Conservation (phyloP, 2,888 invertebrate genomes). For the Sminthurinus aureus region DNA sequence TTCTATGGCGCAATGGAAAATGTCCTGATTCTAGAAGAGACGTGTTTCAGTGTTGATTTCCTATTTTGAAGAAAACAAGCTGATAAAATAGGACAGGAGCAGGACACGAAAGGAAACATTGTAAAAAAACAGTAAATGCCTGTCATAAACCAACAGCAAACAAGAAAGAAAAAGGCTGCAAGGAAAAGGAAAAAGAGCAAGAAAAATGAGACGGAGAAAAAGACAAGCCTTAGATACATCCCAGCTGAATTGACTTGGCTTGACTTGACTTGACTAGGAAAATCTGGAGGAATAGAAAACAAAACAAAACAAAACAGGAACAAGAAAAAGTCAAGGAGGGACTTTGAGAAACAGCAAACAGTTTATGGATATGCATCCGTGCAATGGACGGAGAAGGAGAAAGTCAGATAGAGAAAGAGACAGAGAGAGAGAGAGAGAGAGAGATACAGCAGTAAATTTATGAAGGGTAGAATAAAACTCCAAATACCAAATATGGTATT, state of each 20-base stretch:
- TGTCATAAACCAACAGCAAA: conserved; percentile 12
- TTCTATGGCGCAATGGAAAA: no score
- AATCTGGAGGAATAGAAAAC: no score
- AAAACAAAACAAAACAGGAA: not conserved
- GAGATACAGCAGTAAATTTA: conserved; percentile 15
- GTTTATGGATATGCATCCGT: not conserved
- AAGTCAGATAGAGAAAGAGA: not conserved
- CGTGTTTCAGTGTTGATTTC: no score
- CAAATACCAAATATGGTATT: conserved; percentile 15
- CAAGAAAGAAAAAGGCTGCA: not conserved
- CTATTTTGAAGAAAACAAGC: no score
- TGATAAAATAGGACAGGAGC: not conserved
- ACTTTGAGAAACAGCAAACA: not conserved
- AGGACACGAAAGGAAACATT: not conserved
- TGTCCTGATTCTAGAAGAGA: no score
- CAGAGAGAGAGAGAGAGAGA: not conserved
- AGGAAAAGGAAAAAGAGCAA: not conserved
- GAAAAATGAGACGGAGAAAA: not conserved
- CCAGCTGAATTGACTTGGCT: not conserved
- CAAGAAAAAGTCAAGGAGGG: conserved; percentile 1
- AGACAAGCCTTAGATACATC: not conserved
- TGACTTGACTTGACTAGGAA: not conserved
- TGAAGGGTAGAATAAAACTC: conserved; percentile 28
- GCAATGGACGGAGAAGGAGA: no score
- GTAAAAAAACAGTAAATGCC: not conserved